A percentile compares a stretch with the other conserved stretches of the same genome.
These are phyloP conservation scores for Eudyptes chrysolophus DNA, from an alignment of 2,113 vertebrate species.

Conservation along the genomic window DNA sequence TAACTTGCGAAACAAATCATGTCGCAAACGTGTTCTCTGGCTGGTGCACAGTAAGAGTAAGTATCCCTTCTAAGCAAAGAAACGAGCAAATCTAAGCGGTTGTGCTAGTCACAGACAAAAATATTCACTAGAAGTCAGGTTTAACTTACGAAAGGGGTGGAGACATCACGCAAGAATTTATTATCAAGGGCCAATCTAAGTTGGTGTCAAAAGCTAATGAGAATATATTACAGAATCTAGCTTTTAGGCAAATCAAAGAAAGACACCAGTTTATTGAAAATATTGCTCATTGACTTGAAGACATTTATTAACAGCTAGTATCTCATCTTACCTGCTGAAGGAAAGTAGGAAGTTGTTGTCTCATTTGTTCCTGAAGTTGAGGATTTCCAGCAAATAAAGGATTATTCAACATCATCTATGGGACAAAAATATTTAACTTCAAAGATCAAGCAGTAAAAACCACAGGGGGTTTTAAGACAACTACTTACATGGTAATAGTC, in stretches of 20 bases:
- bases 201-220: neutral
- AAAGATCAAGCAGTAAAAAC: conserved; percentile 25
- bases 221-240: neutral
- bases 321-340: conserved; percentile 86
- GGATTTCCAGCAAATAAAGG: conserved; percentile 91
- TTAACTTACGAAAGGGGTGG: neutral
- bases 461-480: neutral
- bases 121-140: neutral
- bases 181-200: neutral
- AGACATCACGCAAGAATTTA: neutral
- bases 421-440: conserved; percentile 65
- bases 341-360: conserved; percentile 87
- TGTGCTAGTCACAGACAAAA: neutral
- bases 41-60: neutral
- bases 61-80: neutral
- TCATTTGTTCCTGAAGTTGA: conserved; percentile 91
- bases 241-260: conserved; percentile 20
- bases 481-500: neutral
- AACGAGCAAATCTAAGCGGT: neutral
- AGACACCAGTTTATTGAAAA: conserved; percentile 21
- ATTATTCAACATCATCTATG: conserved; percentile 92
- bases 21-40: neutral
- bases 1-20: neutral
- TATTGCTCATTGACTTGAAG: neutral
- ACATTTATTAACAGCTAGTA: conserved; percentile 14